Evolutionary conservation across 2,797 vertebrate species (phyloP).

Genomic region (Spondyliosoma cantharus): DNA sequence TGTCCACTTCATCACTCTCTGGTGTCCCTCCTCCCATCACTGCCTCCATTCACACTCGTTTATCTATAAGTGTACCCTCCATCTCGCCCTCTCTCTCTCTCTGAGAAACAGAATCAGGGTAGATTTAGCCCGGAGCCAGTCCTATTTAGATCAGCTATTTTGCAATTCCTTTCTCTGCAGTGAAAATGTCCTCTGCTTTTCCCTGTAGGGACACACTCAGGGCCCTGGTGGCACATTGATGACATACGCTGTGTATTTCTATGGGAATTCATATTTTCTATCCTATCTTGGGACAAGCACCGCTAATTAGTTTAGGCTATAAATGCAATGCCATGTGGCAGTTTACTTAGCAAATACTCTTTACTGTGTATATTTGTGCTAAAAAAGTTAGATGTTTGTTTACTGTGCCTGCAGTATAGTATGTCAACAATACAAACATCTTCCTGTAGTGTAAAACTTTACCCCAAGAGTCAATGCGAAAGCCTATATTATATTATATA

Average conservation of each 20-base stretch:
- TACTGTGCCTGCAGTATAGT: conserved; percentile 5
- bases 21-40: conserved; percentile 8
- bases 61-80: conserved; percentile 19
- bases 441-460: conserved; percentile 1
- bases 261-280: conserved; percentile 26
- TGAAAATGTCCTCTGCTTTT: conserved; percentile 46
- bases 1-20: background rate
- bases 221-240: conserved; percentile 2
- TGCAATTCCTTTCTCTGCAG: conserved; percentile 50
- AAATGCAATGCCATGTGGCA: conserved; percentile 8
- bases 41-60: conserved; percentile 42
- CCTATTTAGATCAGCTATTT: conserved; percentile 72
- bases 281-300: background rate
- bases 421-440: background rate
- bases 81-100: conserved; percentile 6
- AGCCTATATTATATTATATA: too few relatives aligned
- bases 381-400: conserved; percentile 1
- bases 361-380: background rate
- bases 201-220: conserved; percentile 38
- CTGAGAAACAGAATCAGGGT: conserved; percentile 69
- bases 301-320: conserved; percentile 4
- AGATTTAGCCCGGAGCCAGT: conserved; percentile 61
- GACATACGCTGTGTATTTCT: conserved; percentile 27
- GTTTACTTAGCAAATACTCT: background rate
- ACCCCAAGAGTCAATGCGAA: conserved; percentile 2